Conservation (phyloP, 1,140 invertebrate genomes). For the Druon quercuslanigerum region DNA sequence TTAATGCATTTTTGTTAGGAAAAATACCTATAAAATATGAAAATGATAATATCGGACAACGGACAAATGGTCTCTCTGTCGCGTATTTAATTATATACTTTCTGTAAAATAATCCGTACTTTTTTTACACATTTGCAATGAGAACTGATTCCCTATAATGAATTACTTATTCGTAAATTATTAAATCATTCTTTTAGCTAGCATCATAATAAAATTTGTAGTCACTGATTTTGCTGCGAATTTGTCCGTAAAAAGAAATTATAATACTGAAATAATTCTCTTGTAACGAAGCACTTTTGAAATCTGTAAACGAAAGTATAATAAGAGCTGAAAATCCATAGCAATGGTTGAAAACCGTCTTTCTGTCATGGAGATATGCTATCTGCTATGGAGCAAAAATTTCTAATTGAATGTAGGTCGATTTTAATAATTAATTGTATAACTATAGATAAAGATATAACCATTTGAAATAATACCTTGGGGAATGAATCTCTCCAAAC, state of each 20-base stretch:
- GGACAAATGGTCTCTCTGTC: slow-evolving; percentile 4
- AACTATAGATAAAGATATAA: too few species aligned
- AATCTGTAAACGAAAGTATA: neutral
- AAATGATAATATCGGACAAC: slow-evolving; percentile 21
- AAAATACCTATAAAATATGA: slow-evolving; percentile 1
- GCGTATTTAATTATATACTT: neutral
- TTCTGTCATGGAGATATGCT: neutral
- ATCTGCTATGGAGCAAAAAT: too few species aligned
- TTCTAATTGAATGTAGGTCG: too few species aligned
- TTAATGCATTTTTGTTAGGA: slow-evolving; percentile 12
- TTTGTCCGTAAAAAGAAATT: too few species aligned
- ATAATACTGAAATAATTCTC: too few species aligned
- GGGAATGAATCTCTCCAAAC: neutral
- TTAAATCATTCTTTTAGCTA: neutral
- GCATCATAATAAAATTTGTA: too few species aligned
- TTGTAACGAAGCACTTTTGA: too few species aligned
- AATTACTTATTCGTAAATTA: slow-evolving; percentile 4
- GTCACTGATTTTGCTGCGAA: too few species aligned
- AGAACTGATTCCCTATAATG: slow-evolving; percentile 5
- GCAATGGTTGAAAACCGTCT: neutral
- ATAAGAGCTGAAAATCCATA: neutral
- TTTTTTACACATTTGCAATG: neutral
- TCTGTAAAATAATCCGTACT: neutral
- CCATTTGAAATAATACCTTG: neutral
- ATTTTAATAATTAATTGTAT: too few species aligned